Conservation (phyloP, 2,797 vertebrate species). For the Falco columbarius region DNA sequence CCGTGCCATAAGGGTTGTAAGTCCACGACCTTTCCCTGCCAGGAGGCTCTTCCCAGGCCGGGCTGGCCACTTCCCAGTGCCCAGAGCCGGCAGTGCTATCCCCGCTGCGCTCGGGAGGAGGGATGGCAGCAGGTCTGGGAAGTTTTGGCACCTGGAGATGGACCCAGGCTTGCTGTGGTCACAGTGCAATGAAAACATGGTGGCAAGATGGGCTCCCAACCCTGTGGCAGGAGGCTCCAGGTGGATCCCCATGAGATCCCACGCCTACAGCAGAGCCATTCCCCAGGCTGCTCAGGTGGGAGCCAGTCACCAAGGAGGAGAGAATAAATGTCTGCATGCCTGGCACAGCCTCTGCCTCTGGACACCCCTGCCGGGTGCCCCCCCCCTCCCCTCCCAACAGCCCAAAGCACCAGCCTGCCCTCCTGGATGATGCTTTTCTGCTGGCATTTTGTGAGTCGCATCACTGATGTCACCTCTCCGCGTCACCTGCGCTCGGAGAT, state of each 20-base stretch:
- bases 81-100: neutral
- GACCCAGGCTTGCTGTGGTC: neutral
- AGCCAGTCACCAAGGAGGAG: neutral
- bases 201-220: neutral
- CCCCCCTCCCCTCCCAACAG: neutral
- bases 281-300: accelerated
- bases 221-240: neutral
- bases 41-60: neutral
- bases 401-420: neutral
- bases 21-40: neutral
- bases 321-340: neutral
- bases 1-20: accelerated
- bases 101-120: accelerated
- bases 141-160: neutral
- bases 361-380: neutral
- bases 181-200: accelerated
- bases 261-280: neutral
- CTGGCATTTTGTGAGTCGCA: neutral
- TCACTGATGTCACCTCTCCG: neutral
- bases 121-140: neutral
- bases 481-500: neutral
- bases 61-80: neutral
- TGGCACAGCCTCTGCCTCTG: neutral
- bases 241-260: neutral
- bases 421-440: neutral